Conservation (phyloP, 2,113 vertebrate genomes). For the Pangasianodon gigas region DNA sequence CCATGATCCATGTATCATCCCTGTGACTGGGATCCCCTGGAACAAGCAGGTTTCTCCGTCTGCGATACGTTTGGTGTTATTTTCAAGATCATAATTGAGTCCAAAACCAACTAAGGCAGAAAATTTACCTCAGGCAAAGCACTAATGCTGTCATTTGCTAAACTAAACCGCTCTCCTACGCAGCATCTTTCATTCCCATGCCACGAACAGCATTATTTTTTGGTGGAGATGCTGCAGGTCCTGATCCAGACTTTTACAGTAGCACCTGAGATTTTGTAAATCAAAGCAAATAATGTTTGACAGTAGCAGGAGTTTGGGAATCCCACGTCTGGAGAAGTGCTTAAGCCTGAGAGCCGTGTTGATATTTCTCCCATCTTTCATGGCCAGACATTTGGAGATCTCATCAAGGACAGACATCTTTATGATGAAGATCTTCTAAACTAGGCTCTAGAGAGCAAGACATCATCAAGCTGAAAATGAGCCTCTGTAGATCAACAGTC, state of each 20-base stretch:
- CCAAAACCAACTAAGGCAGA: background rate
- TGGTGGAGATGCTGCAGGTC: background rate
- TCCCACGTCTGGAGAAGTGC: background rate
- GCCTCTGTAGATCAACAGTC: background rate
- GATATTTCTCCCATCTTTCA: background rate
- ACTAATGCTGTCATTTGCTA: background rate
- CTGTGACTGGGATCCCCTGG: background rate
- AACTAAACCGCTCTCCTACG: background rate
- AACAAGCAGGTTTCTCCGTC: background rate
- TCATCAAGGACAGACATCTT: slow-evolving; percentile 17
- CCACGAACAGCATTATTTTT: background rate
- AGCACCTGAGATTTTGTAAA: background rate
- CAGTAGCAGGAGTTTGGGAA: no score
- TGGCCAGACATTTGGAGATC: slow-evolving; percentile 30
- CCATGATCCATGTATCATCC: background rate
- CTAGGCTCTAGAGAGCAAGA: background rate
- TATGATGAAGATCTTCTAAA: background rate
- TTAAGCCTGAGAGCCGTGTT: background rate
- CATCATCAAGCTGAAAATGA: background rate
- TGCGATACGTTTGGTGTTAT: background rate
- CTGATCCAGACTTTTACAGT: slow-evolving; percentile 11
- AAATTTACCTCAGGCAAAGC: background rate
- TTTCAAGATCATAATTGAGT: background rate
- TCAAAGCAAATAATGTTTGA: background rate
- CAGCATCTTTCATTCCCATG: background rate